phyloP scores from a whole-genome alignment of 1,140 invertebrate genomes.

The Danaus melanippus region DNA sequence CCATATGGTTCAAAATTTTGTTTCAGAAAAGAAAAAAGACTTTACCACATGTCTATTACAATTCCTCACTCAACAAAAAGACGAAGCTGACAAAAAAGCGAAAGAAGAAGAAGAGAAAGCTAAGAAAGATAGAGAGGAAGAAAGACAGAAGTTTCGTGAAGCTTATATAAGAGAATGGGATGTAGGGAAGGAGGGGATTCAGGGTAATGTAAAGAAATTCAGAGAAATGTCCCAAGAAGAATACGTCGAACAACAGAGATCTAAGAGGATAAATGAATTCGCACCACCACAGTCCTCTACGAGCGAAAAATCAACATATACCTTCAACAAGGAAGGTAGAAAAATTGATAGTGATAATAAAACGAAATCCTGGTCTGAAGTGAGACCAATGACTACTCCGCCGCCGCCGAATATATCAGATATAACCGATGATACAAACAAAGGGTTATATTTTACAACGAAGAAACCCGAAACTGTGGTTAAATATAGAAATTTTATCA shows the following conservation, averaged over 20 bases:
- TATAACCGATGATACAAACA: slow-evolving; percentile 27
- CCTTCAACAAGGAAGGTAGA: slow-evolving; percentile 50
- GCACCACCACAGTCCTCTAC: slow-evolving; percentile 63
- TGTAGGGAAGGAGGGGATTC: slow-evolving; percentile 73
- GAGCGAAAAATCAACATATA: slow-evolving; percentile 33
- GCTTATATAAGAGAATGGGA: slow-evolving; percentile 80
- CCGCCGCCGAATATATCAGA: slow-evolving; percentile 47
- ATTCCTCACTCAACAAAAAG: slow-evolving; percentile 66
- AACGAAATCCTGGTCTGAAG: slow-evolving; percentile 55
- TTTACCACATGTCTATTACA: slow-evolving; percentile 63
- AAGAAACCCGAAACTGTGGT: slow-evolving; percentile 32
- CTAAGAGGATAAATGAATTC: slow-evolving; percentile 79
- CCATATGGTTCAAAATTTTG: slow-evolving; percentile 7
- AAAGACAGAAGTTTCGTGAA: slow-evolving; percentile 68
- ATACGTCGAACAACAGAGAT: slow-evolving; percentile 83
- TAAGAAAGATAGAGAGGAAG: slow-evolving; percentile 59
- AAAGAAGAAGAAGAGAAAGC: slow-evolving; percentile 59
- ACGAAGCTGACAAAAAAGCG: slow-evolving; percentile 62
- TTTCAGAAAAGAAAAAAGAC: slow-evolving; percentile 63
- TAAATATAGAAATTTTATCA: slow-evolving; percentile 56
- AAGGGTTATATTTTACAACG: slow-evolving; percentile 55
- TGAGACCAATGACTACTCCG: slow-evolving; percentile 40
- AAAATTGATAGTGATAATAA: slow-evolving; percentile 17
- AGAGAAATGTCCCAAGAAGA: slow-evolving; percentile 83
- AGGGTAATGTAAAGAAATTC: slow-evolving; percentile 67